Percentiles rank a stretch among this genome's conserved stretches.
These are phyloP conservation scores for Phyllotreta striolata DNA, from an alignment of 2,888 invertebrate genomes.

Conservation along the genomic window DNA sequence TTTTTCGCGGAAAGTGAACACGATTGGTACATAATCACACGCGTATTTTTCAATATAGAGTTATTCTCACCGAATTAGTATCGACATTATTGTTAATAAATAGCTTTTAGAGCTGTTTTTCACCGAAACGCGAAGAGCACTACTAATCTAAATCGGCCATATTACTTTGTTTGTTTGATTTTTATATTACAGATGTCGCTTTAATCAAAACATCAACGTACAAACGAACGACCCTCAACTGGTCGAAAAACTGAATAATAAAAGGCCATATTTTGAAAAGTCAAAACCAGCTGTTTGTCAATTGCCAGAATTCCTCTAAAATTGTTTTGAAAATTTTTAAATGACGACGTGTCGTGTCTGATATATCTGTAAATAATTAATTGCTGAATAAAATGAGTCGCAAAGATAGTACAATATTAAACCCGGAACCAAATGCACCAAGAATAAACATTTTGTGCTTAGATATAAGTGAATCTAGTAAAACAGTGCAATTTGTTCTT, in stretches of 20 bases:
- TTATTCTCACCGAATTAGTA: slow-evolving; percentile 70
- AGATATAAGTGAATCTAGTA: slow-evolving; percentile 72
- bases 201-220: slow-evolving; percentile 30
- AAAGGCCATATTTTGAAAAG: not conserved
- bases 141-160: slow-evolving; percentile 58
- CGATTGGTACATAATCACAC: slow-evolving; percentile 68
- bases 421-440: slow-evolving; percentile 54
- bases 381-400: slow-evolving; percentile 9
- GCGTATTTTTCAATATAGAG: slow-evolving; percentile 56
- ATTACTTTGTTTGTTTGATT: slow-evolving; percentile 58
- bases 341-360: slow-evolving; percentile 43
- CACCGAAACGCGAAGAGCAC: slow-evolving; percentile 55
- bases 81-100: slow-evolving; percentile 61
- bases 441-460: slow-evolving; percentile 76
- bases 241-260: not conserved
- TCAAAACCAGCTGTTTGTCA: slow-evolving; percentile 5
- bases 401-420: slow-evolving; percentile 32
- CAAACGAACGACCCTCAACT: slow-evolving; percentile 32
- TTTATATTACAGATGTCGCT: slow-evolving; percentile 55
- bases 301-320: slow-evolving; percentile 19
- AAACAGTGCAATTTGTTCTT: slow-evolving; percentile 75
- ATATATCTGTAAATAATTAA: too few species aligned
- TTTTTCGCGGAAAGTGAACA: slow-evolving; percentile 53
- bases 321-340: slow-evolving; percentile 28
- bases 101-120: slow-evolving; percentile 50